These are phyloP conservation scores for Glaucomys volans DNA, from an alignment of 2,113 vertebrate genomes.

Conservation along the genomic window DNA sequence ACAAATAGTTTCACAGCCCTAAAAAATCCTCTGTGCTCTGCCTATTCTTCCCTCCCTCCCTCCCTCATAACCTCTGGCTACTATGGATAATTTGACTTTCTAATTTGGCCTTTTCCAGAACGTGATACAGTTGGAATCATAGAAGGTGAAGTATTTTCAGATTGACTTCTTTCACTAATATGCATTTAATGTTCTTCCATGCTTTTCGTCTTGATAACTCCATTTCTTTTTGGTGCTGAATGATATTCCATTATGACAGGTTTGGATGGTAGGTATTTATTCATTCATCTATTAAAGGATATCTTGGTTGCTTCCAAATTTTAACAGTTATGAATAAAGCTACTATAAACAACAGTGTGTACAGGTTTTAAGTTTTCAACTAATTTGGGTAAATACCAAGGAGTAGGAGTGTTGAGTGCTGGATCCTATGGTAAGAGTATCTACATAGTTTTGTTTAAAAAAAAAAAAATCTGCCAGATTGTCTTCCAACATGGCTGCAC, in stretches of 20 bases:
- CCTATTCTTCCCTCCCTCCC: background rate
- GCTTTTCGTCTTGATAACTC: background rate
- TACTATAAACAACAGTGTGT: background rate
- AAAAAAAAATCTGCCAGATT: background rate
- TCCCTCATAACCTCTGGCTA: background rate
- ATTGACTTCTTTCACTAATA: background rate
- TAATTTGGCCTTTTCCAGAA: background rate
- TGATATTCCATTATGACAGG: background rate
- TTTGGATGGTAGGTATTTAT: background rate
- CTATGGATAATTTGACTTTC: background rate
- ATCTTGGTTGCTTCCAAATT: background rate
- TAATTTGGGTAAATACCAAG: background rate
- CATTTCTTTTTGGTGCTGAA: background rate
- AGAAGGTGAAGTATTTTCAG: background rate
- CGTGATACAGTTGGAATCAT: background rate
- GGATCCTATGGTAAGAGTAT: background rate
- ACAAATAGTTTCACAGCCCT: background rate
- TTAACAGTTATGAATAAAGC: background rate
- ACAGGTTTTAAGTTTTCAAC: background rate
- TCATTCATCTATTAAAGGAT: background rate
- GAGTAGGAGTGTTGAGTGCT: background rate
- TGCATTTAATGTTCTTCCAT: background rate
- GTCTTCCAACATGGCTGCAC: background rate
- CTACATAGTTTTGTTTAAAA: background rate
- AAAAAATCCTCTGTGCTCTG: background rate